Evolutionary conservation across 2,113 vertebrate species (phyloP).

Genomic region (Lagopus leucura): DNA sequence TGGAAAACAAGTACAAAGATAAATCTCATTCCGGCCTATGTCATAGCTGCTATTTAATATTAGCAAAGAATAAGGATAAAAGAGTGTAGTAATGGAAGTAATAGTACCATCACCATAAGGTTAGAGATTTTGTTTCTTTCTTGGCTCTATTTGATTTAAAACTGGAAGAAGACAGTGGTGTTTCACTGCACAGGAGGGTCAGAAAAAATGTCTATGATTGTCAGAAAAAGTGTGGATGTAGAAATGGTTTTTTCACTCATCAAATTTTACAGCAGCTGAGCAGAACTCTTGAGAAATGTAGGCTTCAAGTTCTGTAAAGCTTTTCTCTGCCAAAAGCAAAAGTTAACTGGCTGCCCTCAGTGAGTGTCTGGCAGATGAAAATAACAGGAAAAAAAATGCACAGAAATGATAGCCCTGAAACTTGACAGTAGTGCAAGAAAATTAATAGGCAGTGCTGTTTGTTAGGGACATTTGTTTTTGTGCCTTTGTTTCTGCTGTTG

Average conservation of each 20-base stretch:
- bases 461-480: background rate
- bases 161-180: background rate
- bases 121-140: background rate
- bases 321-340: background rate
- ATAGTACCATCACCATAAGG: background rate
- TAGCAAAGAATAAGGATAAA: background rate
- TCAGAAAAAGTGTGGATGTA: background rate
- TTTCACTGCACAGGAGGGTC: background rate
- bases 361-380: background rate
- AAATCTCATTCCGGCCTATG: background rate
- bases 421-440: background rate
- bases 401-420: background rate
- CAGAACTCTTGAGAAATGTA: conserved; percentile 3
- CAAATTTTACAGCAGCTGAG: conserved; percentile 20
- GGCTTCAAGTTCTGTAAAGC: background rate
- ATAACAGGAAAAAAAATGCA: background rate
- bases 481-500: background rate
- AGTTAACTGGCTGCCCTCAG: background rate
- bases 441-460: background rate
- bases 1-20: background rate
- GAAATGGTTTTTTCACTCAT: background rate
- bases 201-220: conserved; percentile 9
- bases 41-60: background rate
- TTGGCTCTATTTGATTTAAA: background rate
- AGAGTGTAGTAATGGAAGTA: background rate